Evolutionary conservation across 2,888 invertebrate species (phyloP), one percentile per base, ranked within the genome.

Genomic region (Portevinia maculata): DNA sequence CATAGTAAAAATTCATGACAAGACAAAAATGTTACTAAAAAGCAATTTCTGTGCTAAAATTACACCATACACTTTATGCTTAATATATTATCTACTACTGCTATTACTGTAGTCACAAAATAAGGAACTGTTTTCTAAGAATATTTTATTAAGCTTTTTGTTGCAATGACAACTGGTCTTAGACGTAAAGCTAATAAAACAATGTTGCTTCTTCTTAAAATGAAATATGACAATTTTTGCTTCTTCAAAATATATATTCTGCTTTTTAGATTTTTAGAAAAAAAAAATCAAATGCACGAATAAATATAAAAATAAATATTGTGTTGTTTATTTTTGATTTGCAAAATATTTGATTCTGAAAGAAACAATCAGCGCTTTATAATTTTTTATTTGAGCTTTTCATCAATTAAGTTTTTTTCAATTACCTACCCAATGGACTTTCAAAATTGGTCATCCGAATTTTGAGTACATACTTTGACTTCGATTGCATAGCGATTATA

Each of bases 401-500:
- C 24, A 24, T 3, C 24, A 24, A 24, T 2, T 24, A 24, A 2
- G 24, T 24, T 3, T 24, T 6, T 6, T 28, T 48, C 19, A 32
- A 4, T 15, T 34, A 48, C 52, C 59, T 24, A 48, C 24, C 32
- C 44, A 34, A 59, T 34, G 75, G 53, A 67, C 75, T 75, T 75
- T 75, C 67, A 53, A 3, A 24, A 53, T 75, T 52, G 67, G 67
- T 75, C n/a, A n/a, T n/a, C n/a, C n/a, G n/a, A 59, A 60, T 65
- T 32, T 13, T 55, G 1, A 15, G 32, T 34, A 19, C 37, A 46
- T 21, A 3, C n/a, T 2, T 37, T 13, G 44, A 2, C 53, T 15
- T 37, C 15, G 7, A n/a, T n/a, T n/a, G n/a, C n/a, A n/a, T n/a
- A n/a, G n/a, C n/a, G n/a, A n/a, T n/a, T n/a, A n/a, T n/a, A n/a